Evolutionary conservation across 2,888 invertebrate species (phyloP).

Genomic region (Spisula solida): DNA sequence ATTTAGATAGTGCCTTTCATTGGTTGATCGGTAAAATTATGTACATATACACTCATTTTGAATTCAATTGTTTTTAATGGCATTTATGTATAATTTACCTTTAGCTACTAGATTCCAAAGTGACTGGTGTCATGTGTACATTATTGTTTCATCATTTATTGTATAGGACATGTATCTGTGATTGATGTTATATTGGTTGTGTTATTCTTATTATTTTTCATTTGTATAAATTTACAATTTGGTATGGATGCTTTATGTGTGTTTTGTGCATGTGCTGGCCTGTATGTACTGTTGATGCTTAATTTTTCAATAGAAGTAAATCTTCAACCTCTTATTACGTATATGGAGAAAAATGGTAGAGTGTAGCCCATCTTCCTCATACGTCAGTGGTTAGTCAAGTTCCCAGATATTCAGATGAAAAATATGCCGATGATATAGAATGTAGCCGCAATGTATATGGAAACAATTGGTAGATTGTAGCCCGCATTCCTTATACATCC

Average conservation of each 20-base stretch:
- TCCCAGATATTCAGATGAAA: too few relatives aligned
- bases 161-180: conserved; percentile 5
- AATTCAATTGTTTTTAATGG: not conserved
- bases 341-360: not conserved
- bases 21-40: conserved; percentile 1
- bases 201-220: not conserved
- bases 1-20: conserved; percentile 22
- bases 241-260: not conserved
- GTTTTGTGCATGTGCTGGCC: not conserved
- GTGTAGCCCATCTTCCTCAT: too few relatives aligned
- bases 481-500: too few relatives aligned
- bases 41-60: not conserved
- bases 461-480: too few relatives aligned
- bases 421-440: too few relatives aligned
- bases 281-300: not conserved
- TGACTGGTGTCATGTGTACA: not conserved
- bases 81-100: conserved; percentile 21
- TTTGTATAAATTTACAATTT: conserved; percentile 6
- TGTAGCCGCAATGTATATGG: too few relatives aligned
- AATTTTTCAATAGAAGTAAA: not conserved
- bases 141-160: not conserved
- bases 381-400: too few relatives aligned
- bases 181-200: conserved; percentile 17
- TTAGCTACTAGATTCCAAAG: conserved; percentile 7
- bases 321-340: not conserved